Evolutionary conservation across 2,113 vertebrate species (phyloP), one percentile per base, ranked within the genome.

Genomic region (Xiphophorus couchianus): DNA sequence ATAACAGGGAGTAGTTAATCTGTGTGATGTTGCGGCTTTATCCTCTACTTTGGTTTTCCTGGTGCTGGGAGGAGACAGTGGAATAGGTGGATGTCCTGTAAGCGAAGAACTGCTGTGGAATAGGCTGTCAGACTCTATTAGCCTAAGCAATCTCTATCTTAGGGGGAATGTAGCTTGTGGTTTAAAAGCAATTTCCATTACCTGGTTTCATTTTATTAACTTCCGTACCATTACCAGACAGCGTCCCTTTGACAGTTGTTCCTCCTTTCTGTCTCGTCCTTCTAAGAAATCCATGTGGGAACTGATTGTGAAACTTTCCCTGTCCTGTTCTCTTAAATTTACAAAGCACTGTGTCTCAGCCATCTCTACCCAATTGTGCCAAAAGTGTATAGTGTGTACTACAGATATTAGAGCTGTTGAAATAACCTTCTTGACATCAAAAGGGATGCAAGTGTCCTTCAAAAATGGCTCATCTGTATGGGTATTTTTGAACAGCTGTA

Each of bases 151-250:
- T 94, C 90, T 93, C 90, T 91, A 88, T 94, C 89, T 90, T 87
- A 86, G 79, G 89, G 93, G 90, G 84, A 91, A 92, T 90, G 92
- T 91, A 91, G 91, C 90, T 85, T 91, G 91, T 93, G 90, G 93
- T 95, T 94, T 94, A 94, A 94, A 94, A 92, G 90, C 92, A 92
- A 93, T 95, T 93, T 93, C 88, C 88, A 94, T 93, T 93, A 93
- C 92, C 92, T 93, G 83, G 71, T 83, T 90, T 93, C 85, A 89
- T 89, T 93, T 93, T 93, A 93, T 94, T 92, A 94, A 93, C 91
- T 93, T 92, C 86, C 82, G 78, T 82, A 86, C 93, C 91, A 93
- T 95, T 93, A 93, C 87, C 86, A 89, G 77, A 71, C 82, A 89
- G 84, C 91, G 84, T 92, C 87, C 73, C 82, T 85, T 89, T 86